Base-by-base conservation (phyloP, 1,140 invertebrate genomes). In the Achatina immaculata region DNA sequence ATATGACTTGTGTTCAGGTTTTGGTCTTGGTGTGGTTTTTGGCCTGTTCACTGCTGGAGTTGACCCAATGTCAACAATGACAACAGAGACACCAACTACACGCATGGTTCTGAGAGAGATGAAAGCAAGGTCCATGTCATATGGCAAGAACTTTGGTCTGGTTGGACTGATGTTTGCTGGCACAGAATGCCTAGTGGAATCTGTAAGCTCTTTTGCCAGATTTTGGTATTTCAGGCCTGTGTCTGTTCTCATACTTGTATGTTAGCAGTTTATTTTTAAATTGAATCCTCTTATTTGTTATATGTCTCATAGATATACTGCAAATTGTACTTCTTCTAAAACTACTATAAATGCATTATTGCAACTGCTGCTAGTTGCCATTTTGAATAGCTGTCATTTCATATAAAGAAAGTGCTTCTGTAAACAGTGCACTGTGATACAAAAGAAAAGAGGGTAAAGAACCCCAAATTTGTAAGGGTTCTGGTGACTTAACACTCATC, bases 71-170 rank as follows among this genome's bases (percentile, higher is more conserved):
- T 94, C 95, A 73, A 93, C 95, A 6, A 92, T 93, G 82, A 91
- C 91, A 28, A 93, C 95, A 58, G 95, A 95, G 88, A 92, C 92
- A 69, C 89, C 92, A 34, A 91, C 92, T 62, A 88, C 91, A 7
- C 88, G 88, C 78, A 88, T 92, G 84, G 91, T 92, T 9, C 83
- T 90, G 81, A 88, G 94, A 65, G 98, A 99, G 92, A 98, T 99
- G 96, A 96, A 96, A 92, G 93, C 92, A 0, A 95, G 97, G 9
- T 97, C 96, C 73, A 89, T 97, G 58, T 94, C 95, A 75, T 98
- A 99, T 92, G 98, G 96, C 0, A 99, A 99, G 92, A 99, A 99
- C 91, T 99, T 99, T 94, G 98, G 97, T 31, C 92, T 98, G 68
- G 93, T 99, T 84, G 98, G 98, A 78, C 94, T 95, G 34, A 93